Conservation (phyloP, 2,797 vertebrate genomes). For the Pseudocheirus occidentalis region DNA sequence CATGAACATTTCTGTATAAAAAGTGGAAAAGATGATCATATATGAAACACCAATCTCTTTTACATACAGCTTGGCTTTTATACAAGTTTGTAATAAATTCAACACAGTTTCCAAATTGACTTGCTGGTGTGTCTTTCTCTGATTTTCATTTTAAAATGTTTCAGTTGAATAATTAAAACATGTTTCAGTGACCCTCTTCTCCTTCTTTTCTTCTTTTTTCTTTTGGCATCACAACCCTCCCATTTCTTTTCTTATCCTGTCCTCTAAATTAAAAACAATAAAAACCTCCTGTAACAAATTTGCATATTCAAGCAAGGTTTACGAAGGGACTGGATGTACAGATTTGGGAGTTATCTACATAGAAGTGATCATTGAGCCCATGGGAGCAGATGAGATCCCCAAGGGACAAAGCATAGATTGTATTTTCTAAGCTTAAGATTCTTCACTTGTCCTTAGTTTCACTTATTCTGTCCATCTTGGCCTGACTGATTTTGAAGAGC, state of each 20-base stretch:
- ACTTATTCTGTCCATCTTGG: neutral
- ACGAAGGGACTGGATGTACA: neutral
- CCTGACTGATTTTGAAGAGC: neutral
- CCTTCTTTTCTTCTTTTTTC: neutral
- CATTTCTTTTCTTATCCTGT: neutral
- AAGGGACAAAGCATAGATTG: neutral
- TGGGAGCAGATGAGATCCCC: neutral
- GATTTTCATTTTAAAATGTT: neutral
- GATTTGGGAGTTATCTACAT: neutral
- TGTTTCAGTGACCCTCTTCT: neutral
- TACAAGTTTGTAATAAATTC: neutral
- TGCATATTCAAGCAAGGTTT: neutral
- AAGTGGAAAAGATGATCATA: neutral
- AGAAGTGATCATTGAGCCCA: neutral
- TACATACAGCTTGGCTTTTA: neutral
- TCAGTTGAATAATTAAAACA: neutral
- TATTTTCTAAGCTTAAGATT: neutral
- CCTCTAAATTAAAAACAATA: neutral
- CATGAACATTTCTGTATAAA: neutral
- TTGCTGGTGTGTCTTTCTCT: neutral
- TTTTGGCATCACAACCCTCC: neutral
- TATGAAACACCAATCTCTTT: neutral
- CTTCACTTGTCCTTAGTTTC: neutral
- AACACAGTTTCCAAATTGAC: neutral
- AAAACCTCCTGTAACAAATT: neutral